Conservation (phyloP, 2,797 vertebrate genomes). For the Sebastes ruberrimus region DNA sequence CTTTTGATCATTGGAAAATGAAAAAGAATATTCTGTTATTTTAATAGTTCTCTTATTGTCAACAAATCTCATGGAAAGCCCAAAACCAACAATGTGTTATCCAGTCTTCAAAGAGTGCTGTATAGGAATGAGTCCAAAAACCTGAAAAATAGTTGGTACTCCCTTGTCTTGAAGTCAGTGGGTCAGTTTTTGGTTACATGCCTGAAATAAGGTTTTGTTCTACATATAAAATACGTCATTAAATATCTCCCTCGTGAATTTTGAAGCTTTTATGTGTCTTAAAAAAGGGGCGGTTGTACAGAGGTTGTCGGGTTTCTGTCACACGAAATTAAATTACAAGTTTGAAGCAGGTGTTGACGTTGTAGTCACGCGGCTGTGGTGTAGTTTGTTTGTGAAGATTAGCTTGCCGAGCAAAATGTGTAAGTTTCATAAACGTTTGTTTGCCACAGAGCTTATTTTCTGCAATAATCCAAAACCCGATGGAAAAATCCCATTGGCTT, state of each 20-base stretch:
- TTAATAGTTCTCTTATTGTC: not conserved
- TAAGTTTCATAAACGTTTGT: not conserved
- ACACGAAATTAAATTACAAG: not conserved
- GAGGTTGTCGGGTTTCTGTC: not conserved
- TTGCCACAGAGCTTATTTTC: no score
- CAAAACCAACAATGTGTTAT: not conserved
- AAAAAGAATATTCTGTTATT: not conserved
- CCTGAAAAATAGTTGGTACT: not conserved
- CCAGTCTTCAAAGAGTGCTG: not conserved
- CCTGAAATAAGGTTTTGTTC: not conserved
- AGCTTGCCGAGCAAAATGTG: not conserved
- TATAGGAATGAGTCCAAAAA: not conserved
- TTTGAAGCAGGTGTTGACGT: not conserved
- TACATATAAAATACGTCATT: not conserved
- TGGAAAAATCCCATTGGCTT: not conserved
- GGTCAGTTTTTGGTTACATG: not conserved
- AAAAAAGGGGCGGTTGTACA: not conserved
- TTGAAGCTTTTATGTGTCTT: not conserved
- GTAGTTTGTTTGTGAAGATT: not conserved
- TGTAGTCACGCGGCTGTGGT: rapidly evolving
- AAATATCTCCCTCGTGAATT: not conserved
- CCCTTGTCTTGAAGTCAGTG: not conserved
- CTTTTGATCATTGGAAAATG: not conserved
- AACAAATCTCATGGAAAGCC: not conserved
- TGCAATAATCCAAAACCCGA: not conserved